Conservation (phyloP, 2,797 vertebrate species). For the Otolemur crassicaudatus region DNA sequence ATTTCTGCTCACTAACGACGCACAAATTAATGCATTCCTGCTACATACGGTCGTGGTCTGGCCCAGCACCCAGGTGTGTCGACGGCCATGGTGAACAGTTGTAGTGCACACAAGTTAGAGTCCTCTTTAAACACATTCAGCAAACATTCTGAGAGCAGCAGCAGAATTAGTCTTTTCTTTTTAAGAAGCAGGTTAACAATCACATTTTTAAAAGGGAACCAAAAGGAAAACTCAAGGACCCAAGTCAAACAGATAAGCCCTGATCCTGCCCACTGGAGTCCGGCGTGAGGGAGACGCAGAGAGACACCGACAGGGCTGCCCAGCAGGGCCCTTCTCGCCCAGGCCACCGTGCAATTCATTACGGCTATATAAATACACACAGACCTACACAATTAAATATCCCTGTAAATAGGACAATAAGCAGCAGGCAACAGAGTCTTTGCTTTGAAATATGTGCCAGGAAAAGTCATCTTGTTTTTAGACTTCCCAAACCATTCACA, state of each 20-base stretch:
- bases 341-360: constrained; percentile 93
- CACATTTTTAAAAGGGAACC: constrained; percentile 69
- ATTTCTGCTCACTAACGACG: constrained; percentile 86
- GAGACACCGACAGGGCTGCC: constrained; percentile 35
- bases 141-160: constrained; percentile 83
- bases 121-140: constrained; percentile 88
- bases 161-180: constrained; percentile 66
- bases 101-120: constrained; percentile 57
- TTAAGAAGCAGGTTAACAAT: constrained; percentile 76
- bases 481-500: not conserved
- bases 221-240: constrained; percentile 27
- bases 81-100: constrained; percentile 68
- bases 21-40: constrained; percentile 86
- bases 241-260: not conserved
- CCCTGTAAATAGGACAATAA: constrained; percentile 90
- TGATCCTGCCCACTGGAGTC: constrained; percentile 41
- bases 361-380: constrained; percentile 95
- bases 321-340: constrained; percentile 51
- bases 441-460: constrained; percentile 89
- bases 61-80: constrained; percentile 68
- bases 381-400: constrained; percentile 86
- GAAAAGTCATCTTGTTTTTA: constrained; percentile 50
- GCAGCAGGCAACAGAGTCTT: constrained; percentile 90
- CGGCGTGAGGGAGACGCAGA: constrained; percentile 73
- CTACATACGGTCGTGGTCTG: constrained; percentile 67